Base-by-base conservation (phyloP, 2,113 vertebrate genomes). In the Mustela nigripes region DNA sequence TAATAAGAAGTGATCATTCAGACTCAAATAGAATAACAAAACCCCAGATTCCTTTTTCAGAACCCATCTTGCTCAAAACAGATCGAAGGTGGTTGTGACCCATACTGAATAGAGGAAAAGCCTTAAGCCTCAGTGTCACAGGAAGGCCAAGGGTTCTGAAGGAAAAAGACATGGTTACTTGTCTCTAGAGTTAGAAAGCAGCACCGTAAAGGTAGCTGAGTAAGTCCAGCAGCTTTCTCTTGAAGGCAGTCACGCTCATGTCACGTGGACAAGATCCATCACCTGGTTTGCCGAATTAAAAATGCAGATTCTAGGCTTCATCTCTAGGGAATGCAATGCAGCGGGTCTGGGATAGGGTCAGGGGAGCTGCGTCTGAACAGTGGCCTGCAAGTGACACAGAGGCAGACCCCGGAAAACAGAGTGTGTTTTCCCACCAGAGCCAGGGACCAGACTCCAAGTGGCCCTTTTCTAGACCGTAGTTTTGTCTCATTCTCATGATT, bases 61-160 rank as follows among this genome's bases (percentile, higher is more conserved):
- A 94, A 65, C 11, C n/a, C 28, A 94, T 12, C 26, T 45, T 95
- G 26, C n/a, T 92, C 91, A 82, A 50, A 82, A 93, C 18, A 24
- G 4, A 65, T 28, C 50, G n/a, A n/a, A n/a, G n/a, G n/a, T n/a
- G n/a, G n/a, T 4, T 71, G 2, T 24, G 62, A 60, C 28, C 4
- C 36, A 81, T 14, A 90, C 39, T 1, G 5, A 95, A 53, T 4
- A 63, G 16, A 67, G 50, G 11, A 63, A 65, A 71, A 58, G 3
- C 53, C 36, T 24, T 81, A 69, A 2, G 4, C 7, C 24, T 28
- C 31, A 2, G 22, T 5, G 9, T n/a, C n/a, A 31, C 16, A 21
- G 2, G 10, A 88, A 69, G 39, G 39, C 15, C 50, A 33, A 33
- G 2, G 7, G 8, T 26, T 42, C 58, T n/a, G 81, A 28, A 33